Evolutionary conservation across 2,888 invertebrate species (phyloP).

Genomic region (Nephrocerus scutellatus): DNA sequence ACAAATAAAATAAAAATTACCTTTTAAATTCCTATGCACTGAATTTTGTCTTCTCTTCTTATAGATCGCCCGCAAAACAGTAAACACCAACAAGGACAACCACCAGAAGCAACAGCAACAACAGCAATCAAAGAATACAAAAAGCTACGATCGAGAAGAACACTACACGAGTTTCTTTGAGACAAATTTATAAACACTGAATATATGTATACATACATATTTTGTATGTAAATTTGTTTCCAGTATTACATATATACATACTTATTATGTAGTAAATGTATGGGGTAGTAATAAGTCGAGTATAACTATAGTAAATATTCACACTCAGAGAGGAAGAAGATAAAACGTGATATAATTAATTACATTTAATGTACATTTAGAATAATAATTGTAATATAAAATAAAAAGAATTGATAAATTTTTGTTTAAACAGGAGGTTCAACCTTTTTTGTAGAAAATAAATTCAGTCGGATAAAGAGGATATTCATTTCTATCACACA

Average conservation of each 20-base stretch:
- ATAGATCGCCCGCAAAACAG: constrained; percentile 31
- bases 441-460: no score
- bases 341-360: no score
- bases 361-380: no score
- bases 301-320: constrained; percentile 1
- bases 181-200: constrained; percentile 40
- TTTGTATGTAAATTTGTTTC: constrained; percentile 23
- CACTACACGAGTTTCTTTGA: constrained; percentile 42
- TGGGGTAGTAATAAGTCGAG: background rate
- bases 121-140: constrained; percentile 27
- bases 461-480: constrained; percentile 3
- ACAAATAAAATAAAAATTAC: no score
- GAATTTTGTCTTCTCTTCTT: constrained; percentile 18
- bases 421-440: no score
- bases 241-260: no score
- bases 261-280: constrained; percentile 2
- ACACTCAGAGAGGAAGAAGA: no score
- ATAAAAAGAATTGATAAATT: background rate
- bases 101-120: constrained; percentile 17
- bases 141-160: constrained; percentile 32
- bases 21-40: no score
- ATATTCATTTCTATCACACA: no score
- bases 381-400: no score
- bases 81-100: constrained; percentile 20
- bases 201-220: constrained; percentile 11